Percentiles rank a stretch among this genome's conserved stretches.
These are phyloP conservation scores for Strix uralensis DNA, from an alignment of 2,113 vertebrate species.

Conservation along the genomic window DNA sequence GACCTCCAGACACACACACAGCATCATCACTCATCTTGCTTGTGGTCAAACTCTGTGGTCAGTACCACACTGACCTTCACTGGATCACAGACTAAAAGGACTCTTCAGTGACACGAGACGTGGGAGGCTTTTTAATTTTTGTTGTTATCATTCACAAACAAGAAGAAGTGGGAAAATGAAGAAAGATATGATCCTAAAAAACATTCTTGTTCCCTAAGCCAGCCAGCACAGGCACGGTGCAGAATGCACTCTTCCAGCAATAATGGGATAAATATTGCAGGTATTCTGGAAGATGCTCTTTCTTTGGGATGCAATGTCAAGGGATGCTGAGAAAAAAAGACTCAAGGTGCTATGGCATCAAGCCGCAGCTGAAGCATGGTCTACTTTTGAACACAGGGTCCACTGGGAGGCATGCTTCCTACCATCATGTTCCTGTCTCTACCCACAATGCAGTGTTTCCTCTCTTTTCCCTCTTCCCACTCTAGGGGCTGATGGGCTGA, in stretches of 20 bases:
- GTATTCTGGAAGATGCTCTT: neutral
- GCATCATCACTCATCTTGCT: neutral
- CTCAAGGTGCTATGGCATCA: neutral
- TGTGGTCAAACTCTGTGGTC: neutral
- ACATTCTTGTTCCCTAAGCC: neutral
- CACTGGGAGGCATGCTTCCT: neutral
- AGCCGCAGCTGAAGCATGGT: neutral
- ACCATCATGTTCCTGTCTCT: neutral
- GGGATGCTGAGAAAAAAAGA: neutral
- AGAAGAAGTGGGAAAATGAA: neutral
- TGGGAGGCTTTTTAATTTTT: neutral
- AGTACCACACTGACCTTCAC: neutral
- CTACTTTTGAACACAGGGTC: neutral
- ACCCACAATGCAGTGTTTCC: neutral
- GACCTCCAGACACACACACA: neutral
- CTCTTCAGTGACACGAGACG: neutral
- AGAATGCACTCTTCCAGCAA: neutral
- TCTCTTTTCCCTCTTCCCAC: neutral
- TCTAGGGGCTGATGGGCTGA: neutral
- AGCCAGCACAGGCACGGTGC: neutral
- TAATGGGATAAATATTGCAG: neutral
- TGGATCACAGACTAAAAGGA: neutral
- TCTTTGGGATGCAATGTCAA: neutral
- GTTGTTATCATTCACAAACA: neutral
- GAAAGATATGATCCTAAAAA: neutral